phyloP scores from a whole-genome alignment of 1,140 invertebrate genomes.

The Laodelphax striatellus region DNA sequence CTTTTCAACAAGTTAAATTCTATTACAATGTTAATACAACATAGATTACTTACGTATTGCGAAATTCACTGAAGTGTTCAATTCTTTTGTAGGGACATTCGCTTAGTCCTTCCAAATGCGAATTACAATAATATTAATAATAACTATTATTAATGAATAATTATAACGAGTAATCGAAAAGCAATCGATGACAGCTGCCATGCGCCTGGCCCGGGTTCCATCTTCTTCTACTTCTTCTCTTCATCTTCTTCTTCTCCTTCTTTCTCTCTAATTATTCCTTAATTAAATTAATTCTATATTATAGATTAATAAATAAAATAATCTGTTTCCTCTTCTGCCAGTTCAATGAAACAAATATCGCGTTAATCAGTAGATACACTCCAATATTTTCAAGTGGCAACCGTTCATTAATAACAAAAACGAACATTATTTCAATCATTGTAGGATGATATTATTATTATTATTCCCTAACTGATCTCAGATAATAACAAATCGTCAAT shows the following conservation, averaged over 20 bases:
- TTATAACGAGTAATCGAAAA: not conserved
- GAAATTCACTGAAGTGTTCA: not conserved
- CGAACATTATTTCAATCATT: too few relatives aligned
- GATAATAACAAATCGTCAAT: not conserved
- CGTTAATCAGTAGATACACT: not conserved
- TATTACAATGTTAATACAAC: not conserved
- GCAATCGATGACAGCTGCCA: not conserved
- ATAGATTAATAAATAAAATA: not conserved
- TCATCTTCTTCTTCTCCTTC: not conserved
- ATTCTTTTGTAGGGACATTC: not conserved
- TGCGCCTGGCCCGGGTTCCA: not conserved
- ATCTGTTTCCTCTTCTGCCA: constrained; percentile 1
- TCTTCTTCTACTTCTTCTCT: not conserved
- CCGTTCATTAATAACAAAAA: not conserved
- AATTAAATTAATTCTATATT: not conserved
- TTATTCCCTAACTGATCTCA: not conserved
- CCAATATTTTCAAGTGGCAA: not conserved
- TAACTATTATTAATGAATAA: too few relatives aligned
- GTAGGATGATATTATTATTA: not conserved
- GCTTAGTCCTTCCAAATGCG: not conserved
- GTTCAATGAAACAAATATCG: not conserved
- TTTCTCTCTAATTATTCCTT: not conserved
- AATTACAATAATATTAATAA: too few relatives aligned
- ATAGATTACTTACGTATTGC: not conserved
- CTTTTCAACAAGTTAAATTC: not conserved